Conservation (phyloP, 2,797 vertebrate species). For the Choloepus didactylus region DNA sequence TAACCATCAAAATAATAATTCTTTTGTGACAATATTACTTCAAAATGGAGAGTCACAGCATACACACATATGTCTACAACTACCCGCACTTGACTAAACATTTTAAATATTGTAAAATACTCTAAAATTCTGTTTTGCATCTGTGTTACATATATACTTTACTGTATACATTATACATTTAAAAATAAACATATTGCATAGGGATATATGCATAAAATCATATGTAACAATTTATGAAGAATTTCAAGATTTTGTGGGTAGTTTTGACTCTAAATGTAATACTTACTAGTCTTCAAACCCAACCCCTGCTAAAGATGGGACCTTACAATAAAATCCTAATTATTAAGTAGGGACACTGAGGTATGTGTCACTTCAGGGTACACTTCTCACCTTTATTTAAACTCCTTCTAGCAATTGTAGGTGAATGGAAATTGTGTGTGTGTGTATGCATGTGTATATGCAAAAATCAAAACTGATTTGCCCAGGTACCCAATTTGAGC, state of each 20-base stretch:
- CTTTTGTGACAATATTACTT: background rate
- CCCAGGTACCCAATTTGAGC: conserved; percentile 63
- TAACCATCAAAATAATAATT: background rate
- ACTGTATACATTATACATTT: background rate
- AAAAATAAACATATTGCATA: background rate
- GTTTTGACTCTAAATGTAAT: background rate
- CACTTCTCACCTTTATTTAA: background rate
- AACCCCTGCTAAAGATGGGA: background rate
- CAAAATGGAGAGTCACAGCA: background rate
- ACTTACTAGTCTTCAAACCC: background rate
- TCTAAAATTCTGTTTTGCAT: background rate
- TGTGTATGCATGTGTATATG: background rate
- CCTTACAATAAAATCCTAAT: background rate
- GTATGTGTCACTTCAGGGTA: background rate
- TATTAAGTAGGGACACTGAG: background rate
- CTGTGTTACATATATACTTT: background rate
- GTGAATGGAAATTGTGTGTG: background rate
- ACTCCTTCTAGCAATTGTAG: background rate
- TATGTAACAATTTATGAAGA: background rate
- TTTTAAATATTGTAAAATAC: background rate
- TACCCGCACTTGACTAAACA: background rate
- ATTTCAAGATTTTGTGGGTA: background rate
- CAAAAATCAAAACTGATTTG: conserved; percentile 67
- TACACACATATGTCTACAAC: background rate
- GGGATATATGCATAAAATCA: background rate